Evolutionary conservation across 37 sponge, comb jelly and placozoan genomes (phyloP), one percentile per base, ranked within the genome.

Genomic region (Spongia lamella): DNA sequence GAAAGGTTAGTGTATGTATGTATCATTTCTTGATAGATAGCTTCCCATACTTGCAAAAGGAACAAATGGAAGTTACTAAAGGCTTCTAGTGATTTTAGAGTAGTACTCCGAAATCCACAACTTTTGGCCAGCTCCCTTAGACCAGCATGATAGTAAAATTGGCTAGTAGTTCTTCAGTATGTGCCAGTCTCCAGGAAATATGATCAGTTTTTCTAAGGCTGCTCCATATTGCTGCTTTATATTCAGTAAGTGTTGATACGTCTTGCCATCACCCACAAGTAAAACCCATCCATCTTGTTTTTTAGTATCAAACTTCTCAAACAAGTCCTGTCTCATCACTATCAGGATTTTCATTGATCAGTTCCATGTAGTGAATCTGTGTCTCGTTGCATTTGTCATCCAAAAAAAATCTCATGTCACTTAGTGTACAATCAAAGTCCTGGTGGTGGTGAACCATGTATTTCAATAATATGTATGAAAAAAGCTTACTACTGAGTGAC

Each of bases 201-300:
- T 20, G 21, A 68, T 16, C 3, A 68, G n/a, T n/a, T 68, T 68
- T 68, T 34, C 16, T 4, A 68, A 34, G 6, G 70, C 49, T n/a
- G 30, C 11, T 27, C 49, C 49, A 38, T 68, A 68, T 19, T 27
- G 40, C 2, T 22, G 25, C n/a, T 68, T 68, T 68, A 5, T 4
- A 35, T 62, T 47, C 34, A 25, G 27, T 3, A 77, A n/a, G n/a
- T n/a, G n/a, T n/a, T n/a, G n/a, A n/a, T n/a, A n/a, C n/a, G n/a
- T n/a, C n/a, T n/a, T n/a, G 24, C 78, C 78, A 47, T 77, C 78
- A 29, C 78, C 78, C 3, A 59, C 43, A 30, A 70, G 33, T 13
- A 70, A 14, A 1, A 70, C 26, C 21, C 37, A 52, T 35, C 68
- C 47, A 36, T 53, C 29, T 31, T 53, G 72, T 20, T 71, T 2